Conservation (phyloP, 2,797 vertebrate genomes). For the Sciaenops ocellatus region DNA sequence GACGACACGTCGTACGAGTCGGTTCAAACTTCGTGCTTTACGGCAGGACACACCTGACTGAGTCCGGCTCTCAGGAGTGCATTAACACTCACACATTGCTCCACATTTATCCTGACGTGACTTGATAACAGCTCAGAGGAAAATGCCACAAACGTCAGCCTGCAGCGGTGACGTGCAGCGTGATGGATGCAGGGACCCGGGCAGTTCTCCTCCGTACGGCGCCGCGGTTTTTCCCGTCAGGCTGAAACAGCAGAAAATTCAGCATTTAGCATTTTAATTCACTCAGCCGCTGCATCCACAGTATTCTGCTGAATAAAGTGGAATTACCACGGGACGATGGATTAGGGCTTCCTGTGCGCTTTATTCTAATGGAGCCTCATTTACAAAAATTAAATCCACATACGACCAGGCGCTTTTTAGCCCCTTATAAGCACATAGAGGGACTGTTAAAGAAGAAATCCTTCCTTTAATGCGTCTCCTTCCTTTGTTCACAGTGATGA, state of each 20-base stretch:
- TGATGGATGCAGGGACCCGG: slow-evolving; percentile 31
- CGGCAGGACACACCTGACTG: background rate
- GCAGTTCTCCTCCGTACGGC: background rate
- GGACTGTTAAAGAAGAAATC: background rate
- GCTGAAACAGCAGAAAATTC: slow-evolving; percentile 24
- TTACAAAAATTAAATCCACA: slow-evolving; percentile 3
- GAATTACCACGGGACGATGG: background rate
- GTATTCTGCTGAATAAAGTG: background rate
- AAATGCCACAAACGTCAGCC: background rate
- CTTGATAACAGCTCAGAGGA: background rate
- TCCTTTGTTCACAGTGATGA: background rate
- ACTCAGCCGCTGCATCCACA: background rate
- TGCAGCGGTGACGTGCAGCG: background rate
- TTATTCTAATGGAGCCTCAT: background rate
- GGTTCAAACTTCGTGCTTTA: too few relatives aligned
- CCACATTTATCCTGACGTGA: slow-evolving; percentile 11
- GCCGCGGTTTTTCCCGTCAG: background rate
- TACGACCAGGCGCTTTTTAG: background rate
- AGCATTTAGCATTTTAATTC: slow-evolving; percentile 30
- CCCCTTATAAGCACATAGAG: too few relatives aligned
- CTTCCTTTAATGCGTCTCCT: background rate
- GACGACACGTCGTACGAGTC: background rate
- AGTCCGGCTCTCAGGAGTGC: background rate
- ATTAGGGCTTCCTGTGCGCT: background rate
- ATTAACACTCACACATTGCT: background rate